Evolutionary conservation across 2,797 vertebrate genomes (phyloP), one percentile per base, ranked within the genome.

Genomic region (Linurgus olivaceus): DNA sequence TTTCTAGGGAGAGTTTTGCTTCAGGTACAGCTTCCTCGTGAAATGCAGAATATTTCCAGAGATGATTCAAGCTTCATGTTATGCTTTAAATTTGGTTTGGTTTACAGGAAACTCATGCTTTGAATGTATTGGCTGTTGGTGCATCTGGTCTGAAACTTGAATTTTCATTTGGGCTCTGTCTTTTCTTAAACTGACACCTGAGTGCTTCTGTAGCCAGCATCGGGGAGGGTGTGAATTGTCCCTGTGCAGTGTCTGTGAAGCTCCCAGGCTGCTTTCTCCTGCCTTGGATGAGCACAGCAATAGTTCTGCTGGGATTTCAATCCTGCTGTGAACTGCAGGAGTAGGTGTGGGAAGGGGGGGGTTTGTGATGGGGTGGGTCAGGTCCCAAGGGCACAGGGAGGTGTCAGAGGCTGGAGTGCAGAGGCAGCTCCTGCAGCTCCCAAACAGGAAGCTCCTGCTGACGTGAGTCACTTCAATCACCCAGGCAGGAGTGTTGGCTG

Each of bases 11-110:
- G 44, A 26, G 9, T 85, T 91, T 17, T 37, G 18, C 42, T 71
- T 75, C 8, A 18, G 15, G 59, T 35, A 1, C 20, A 37, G 10
- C 35, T 85, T 75, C 8, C 1, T 61, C 0, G 0, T 13, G 13
- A 42, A 62, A 54, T 10, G 7, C 33, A 33, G 38, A 50, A 4
- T 11, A 21, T 66, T 85, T 57, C 37, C 51, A 63, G 62, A 59
- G 8, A 20, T 20, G 24, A 52, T 38, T 86, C 38, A 50, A 1
- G 23, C 33, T 54, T 63, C 8, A 0, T 28, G 9, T 16, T 50
- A 2, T 0, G 0, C 35, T 74, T 74, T 17, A 20, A 48, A 37
- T 42, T 19, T 29, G 52, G 18, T 26, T 70, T 25, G 14, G 10
- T 71, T 66, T 42, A 37, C 67, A 71, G 74, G 83, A 91, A 76